Evolutionary conservation across 2,888 invertebrate species (phyloP).

Genomic region (Scrobipalpa atriplicella): DNA sequence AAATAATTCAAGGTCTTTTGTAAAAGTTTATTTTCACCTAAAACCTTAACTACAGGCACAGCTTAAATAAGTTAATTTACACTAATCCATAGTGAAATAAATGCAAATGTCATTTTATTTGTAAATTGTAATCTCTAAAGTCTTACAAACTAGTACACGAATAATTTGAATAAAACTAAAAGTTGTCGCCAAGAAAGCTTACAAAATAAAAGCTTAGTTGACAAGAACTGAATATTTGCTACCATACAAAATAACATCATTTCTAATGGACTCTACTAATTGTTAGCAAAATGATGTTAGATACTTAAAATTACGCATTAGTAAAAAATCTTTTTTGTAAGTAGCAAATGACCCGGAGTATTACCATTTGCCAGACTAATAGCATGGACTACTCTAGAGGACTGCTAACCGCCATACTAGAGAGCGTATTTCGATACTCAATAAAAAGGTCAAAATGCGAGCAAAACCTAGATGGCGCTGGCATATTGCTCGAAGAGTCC

Average conservation of each 20-base stretch:
- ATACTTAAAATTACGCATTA: too few relatives aligned
- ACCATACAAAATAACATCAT: conserved; percentile 37
- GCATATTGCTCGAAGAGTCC: too few relatives aligned
- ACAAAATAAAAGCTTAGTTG: conserved; percentile 35
- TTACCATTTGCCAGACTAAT: conserved; percentile 30
- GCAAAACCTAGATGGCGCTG: too few relatives aligned
- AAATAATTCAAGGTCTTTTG: neutral
- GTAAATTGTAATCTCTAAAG: conserved; percentile 25
- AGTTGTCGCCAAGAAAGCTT: conserved; percentile 43
- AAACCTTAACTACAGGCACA: conserved; percentile 23
- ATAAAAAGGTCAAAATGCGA: too few relatives aligned
- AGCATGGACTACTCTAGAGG: too few relatives aligned
- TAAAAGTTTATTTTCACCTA: conserved; percentile 18
- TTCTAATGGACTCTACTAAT: too few relatives aligned
- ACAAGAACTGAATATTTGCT: conserved; percentile 52
- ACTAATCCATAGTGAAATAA: conserved; percentile 15
- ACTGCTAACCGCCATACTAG: too few relatives aligned
- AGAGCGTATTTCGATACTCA: too few relatives aligned
- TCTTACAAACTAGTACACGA: conserved; percentile 1
- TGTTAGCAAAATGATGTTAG: too few relatives aligned
- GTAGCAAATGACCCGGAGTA: conserved; percentile 47
- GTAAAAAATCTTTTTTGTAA: too few relatives aligned
- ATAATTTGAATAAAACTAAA: conserved; percentile 10
- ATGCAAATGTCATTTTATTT: conserved; percentile 26
- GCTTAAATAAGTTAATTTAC: conserved; percentile 26